Evolutionary conservation across 2,797 vertebrate genomes (phyloP).

Genomic region (Gymnothorax reevesii): DNA sequence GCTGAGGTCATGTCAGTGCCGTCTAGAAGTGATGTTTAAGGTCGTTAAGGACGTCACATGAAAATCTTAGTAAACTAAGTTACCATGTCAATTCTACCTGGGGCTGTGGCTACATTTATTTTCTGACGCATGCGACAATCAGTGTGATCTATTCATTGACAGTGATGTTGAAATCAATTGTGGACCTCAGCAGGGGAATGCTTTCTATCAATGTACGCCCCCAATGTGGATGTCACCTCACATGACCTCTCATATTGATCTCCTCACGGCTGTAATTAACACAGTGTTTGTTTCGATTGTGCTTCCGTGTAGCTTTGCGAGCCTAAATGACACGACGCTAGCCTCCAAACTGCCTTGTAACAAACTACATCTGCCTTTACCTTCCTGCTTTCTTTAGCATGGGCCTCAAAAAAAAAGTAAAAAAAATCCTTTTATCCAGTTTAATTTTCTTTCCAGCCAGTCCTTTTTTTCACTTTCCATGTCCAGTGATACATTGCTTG

Average conservation of each 20-base stretch:
- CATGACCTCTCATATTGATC: background rate
- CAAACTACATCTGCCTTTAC: background rate
- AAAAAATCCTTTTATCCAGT: background rate
- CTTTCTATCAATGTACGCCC: background rate
- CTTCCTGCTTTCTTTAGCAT: background rate
- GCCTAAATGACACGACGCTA: background rate
- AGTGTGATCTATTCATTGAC: background rate
- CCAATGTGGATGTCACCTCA: background rate
- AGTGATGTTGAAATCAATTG: background rate
- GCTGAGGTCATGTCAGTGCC: background rate
- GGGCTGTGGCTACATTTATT: background rate
- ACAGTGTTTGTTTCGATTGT: background rate
- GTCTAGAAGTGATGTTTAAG: background rate
- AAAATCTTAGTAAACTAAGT: background rate
- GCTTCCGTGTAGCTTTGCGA: background rate
- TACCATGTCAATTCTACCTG: background rate
- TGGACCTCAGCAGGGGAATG: background rate
- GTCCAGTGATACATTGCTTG: background rate
- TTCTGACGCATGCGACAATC: background rate
- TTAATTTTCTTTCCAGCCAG: background rate
- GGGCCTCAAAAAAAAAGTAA: background rate
- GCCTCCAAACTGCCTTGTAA: background rate
- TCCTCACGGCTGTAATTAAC: slow-evolving; percentile 10
- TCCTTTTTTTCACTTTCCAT: background rate
- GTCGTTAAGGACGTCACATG: background rate